Evolutionary conservation across 2,113 vertebrate species (phyloP), one percentile per base, ranked within the genome.

Genomic region (Charina bottae): DNA sequence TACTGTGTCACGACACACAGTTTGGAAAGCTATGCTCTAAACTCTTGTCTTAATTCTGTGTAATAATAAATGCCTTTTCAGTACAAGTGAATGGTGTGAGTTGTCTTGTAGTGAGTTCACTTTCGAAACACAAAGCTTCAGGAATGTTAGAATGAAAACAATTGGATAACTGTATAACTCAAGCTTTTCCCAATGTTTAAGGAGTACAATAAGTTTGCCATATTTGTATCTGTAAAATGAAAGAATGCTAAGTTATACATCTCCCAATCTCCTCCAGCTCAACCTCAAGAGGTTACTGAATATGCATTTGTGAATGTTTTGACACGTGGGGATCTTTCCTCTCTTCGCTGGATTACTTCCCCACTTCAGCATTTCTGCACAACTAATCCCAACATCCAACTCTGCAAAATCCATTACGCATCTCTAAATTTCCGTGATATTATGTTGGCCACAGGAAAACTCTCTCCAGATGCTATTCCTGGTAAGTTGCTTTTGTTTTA

Each of bases 341-440:
- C 99, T 4, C 98, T 99, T 93, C 95, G 90, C 84, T 99, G 99
- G 99, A 99, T 99, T 28, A 97, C 97, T 10, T 99, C 99, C 0
- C 99, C 99, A 0, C 97, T 98, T 92, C 95, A 72, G 37, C 97
- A 98, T 37, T 98, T 98, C 64, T 94, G 55, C 0, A 2, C 97
- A 26, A 12, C 88, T 24, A 92, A 96, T 89, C 95, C 98, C 0
- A 68, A 83, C 0, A 1, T 97, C 72, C 97, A 98, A 60, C 97
- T 99, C 91, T 99, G 99, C 92, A 97, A 95, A 0, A 97, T 99
- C 90, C 98, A 98, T 96, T 99, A 98, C 0, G 97, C 99, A 33
- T 99, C 99, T 0, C 98, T 99, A 68, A 99, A 99, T 96, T 99
- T 99, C 96, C 96, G 99, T 5, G 99, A 99, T 90, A 97, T 99